Conservation (phyloP, 2,113 vertebrate genomes). For the Coturnix japonica region DNA sequence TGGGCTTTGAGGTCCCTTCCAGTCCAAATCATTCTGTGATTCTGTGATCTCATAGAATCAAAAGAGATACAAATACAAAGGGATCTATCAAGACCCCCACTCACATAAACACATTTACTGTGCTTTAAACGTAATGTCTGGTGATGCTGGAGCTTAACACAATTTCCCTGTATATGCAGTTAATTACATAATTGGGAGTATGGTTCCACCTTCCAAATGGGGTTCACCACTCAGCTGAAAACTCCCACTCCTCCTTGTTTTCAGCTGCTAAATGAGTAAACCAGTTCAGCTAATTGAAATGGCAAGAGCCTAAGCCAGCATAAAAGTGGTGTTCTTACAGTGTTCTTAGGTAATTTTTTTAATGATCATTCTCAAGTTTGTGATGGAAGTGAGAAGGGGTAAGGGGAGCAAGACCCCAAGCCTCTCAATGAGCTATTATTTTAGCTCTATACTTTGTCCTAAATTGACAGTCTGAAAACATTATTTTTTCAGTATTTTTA, state of each 20-base stretch:
- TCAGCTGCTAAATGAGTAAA: neutral
- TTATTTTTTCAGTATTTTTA: neutral
- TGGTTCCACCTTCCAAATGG: neutral
- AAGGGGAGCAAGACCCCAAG: neutral
- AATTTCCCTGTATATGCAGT: neutral
- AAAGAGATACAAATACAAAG: neutral
- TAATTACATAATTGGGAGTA: neutral
- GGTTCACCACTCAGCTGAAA: neutral
- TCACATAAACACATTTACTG: neutral
- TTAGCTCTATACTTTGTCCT: neutral
- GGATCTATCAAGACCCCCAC: fast-evolving
- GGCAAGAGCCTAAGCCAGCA: neutral
- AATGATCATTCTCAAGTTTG: neutral
- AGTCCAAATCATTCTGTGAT: too few relatives aligned
- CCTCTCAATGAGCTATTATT: neutral
- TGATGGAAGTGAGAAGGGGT: neutral
- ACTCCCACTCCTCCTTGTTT: neutral
- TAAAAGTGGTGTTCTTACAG: neutral
- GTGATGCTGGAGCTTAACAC: neutral
- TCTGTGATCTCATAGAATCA: neutral
- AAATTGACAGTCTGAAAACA: neutral
- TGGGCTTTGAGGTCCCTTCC: too few relatives aligned
- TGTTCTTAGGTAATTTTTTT: neutral
- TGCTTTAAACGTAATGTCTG: neutral
- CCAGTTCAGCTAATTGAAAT: neutral